Evolutionary conservation across 2,888 invertebrate genomes (phyloP).

Genomic region (Tyria jacobaeae): DNA sequence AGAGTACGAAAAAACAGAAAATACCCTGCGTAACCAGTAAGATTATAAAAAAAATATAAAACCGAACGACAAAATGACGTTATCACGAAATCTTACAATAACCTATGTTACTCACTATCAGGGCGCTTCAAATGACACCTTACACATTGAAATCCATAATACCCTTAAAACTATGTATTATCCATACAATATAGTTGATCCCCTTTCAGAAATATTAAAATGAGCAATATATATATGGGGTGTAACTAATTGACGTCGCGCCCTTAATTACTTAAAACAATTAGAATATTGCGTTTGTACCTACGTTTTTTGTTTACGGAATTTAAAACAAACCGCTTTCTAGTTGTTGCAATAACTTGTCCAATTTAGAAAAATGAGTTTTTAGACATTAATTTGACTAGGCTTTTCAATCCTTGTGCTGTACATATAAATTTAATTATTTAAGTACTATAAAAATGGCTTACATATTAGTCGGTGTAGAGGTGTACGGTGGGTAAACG

Average conservation of each 20-base stretch:
- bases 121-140: no score
- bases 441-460: no score
- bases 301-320: conserved; percentile 11
- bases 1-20: not conserved
- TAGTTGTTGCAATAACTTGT: not conserved
- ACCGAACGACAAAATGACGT: no score
- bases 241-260: conserved; percentile 40
- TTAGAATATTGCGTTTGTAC: conserved; percentile 33
- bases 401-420: not conserved
- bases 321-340: conserved; percentile 24
- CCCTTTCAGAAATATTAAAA: conserved; percentile 1
- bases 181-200: no score
- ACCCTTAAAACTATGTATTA: no score
- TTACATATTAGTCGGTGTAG: no score
- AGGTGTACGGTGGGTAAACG: no score
- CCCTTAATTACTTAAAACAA: conserved; percentile 44
- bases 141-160: no score
- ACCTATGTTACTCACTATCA: no score
- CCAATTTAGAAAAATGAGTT: not conserved
- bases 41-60: no score
- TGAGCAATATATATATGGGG: not conserved
- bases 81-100: no score
- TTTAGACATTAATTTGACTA: not conserved
- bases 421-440: not conserved
- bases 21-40: not conserved